phyloP scores from a whole-genome alignment of 2,888 invertebrate species.

The Matsumyia berberina region DNA sequence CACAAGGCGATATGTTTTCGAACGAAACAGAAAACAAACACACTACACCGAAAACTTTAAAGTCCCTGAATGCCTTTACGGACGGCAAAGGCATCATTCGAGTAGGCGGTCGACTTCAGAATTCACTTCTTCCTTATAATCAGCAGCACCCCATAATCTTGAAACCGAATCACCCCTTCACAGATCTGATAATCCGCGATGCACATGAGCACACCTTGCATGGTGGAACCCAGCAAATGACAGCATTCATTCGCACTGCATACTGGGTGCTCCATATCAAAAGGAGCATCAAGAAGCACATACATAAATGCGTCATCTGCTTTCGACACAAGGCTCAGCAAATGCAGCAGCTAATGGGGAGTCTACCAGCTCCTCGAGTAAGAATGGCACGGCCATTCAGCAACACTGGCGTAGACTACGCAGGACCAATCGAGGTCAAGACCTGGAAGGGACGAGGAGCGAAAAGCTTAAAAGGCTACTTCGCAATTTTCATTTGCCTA shows the following conservation, averaged over 20 bases:
- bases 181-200: conserved; percentile 7
- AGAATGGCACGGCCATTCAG: too few species aligned
- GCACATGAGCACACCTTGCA: conserved; percentile 6
- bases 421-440: conserved; percentile 28
- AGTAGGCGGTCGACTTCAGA: conserved; percentile 14
- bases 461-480: conserved; percentile 21
- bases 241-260: conserved; percentile 2
- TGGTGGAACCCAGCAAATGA: conserved; percentile 1
- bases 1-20: conserved; percentile 12
- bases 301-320: too few species aligned
- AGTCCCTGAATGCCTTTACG: conserved; percentile 15
- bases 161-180: conserved; percentile 4
- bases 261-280: conserved; percentile 3
- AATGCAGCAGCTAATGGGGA: too few species aligned
- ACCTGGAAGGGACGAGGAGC: conserved; percentile 22
- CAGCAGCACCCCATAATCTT: conserved; percentile 7
- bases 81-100: conserved; percentile 20
- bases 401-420: too few species aligned
- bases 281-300: background rate
- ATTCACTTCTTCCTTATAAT: background rate
- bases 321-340: too few species aligned
- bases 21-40: background rate
- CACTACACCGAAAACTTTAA: background rate
- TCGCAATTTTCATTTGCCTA: conserved; percentile 26
- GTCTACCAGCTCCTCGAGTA: too few species aligned